Conservation (phyloP, 2,888 invertebrate genomes). For the Timema podura region DNA sequence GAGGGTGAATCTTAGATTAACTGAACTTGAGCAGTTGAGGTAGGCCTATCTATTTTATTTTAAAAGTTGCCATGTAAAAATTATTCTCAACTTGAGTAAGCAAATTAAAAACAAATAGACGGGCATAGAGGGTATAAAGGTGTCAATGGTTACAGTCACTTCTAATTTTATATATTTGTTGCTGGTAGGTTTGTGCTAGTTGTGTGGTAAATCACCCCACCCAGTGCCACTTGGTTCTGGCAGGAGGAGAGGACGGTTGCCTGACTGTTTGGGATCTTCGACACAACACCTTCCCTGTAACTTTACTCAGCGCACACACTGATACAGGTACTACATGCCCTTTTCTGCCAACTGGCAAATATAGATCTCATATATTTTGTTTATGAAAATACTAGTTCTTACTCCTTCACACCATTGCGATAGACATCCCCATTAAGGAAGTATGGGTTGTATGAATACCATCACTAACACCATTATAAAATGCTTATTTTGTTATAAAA, state of each 20-base stretch:
- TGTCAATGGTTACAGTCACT: too few relatives aligned
- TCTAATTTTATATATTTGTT: not conserved
- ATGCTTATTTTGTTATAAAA: too few relatives aligned
- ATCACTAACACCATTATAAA: too few relatives aligned
- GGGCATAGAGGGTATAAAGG: too few relatives aligned
- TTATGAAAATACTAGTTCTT: not conserved
- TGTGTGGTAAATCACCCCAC: slow-evolving; percentile 80
- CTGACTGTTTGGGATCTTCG: slow-evolving; percentile 88
- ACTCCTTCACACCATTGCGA: not conserved
- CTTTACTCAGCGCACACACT: slow-evolving; percentile 72
- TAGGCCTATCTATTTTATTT: too few relatives aligned
- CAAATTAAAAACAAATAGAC: too few relatives aligned
- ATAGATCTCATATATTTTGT: not conserved
- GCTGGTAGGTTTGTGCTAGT: slow-evolving; percentile 61
- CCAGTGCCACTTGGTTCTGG: slow-evolving; percentile 77
- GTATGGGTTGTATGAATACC: too few relatives aligned
- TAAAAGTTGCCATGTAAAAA: too few relatives aligned
- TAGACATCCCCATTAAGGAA: too few relatives aligned
- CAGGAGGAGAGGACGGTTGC: slow-evolving; percentile 83
- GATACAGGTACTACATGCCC: slow-evolving; percentile 42
- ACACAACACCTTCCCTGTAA: slow-evolving; percentile 76
- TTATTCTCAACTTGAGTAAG: too few relatives aligned
- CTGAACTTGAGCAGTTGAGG: too few relatives aligned
- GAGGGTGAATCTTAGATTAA: too few relatives aligned
- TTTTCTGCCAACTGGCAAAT: not conserved